phyloP scores from a whole-genome alignment of 2,797 vertebrate species.

The Lacerta bilineata region DNA sequence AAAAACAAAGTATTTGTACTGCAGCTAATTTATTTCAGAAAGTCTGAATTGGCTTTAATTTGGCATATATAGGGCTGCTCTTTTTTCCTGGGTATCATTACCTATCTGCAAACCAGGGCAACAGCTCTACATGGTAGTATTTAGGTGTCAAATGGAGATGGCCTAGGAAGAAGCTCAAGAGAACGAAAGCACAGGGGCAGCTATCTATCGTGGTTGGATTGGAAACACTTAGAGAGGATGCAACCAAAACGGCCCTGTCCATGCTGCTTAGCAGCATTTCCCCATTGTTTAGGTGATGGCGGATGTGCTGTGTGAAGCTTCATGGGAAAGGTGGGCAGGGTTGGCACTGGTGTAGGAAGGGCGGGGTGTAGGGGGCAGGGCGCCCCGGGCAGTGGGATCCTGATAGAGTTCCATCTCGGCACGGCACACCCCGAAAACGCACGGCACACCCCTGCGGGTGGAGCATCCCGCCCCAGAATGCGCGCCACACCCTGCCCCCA shows the following conservation, averaged over 20 bases:
- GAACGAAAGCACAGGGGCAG: background rate
- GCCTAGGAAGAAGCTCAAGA: background rate
- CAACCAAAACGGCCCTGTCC: background rate
- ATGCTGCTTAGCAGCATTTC: background rate
- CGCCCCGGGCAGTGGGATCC: too few species aligned
- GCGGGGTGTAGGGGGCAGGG: too few species aligned
- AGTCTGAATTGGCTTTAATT: background rate
- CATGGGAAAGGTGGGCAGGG: background rate
- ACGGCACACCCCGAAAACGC: too few species aligned
- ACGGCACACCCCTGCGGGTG: too few species aligned
- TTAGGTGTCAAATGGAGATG: background rate
- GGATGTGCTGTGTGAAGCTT: background rate
- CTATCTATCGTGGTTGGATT: background rate
- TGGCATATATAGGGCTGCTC: background rate
- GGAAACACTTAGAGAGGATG: background rate
- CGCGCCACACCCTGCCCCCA: too few species aligned
- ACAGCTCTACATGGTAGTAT: background rate
- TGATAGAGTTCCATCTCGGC: too few species aligned
- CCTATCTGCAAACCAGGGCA: background rate
- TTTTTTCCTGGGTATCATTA: background rate
- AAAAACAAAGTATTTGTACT: background rate
- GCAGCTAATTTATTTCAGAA: conserved; percentile 1
- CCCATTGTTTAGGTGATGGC: background rate
- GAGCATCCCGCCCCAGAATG: too few species aligned
- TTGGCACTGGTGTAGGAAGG: too few species aligned